Evolutionary conservation across 2,113 vertebrate genomes (phyloP), one percentile per base, ranked within the genome.

Genomic region (Lampris megalopsis): DNA sequence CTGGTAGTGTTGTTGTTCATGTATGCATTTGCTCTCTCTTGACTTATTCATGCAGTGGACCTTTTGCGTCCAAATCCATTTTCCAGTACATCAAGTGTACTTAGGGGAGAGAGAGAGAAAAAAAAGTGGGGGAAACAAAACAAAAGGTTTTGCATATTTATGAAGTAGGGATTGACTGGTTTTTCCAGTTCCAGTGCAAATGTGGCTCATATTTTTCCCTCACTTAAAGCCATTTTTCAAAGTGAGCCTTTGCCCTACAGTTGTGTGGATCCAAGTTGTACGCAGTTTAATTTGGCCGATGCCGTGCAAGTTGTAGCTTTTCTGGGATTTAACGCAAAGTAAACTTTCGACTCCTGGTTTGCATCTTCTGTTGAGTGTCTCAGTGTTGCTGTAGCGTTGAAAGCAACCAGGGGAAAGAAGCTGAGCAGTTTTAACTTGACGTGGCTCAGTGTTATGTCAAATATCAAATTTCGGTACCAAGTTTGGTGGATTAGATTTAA

Each of bases 121-220:
- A 24, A 72, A 52, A 79, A 68, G 72, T 63, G 47, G 62, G 68
- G 74, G 36, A 77, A 68, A 75, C 75, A 88, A 91, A 90, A 86
- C 83, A 87, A 89, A 86, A 80, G 76, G 45, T 84, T 85, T 91
- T 88, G 86, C 91, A 93, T 94, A 93, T 94, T 93, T 89, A 94
- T 92, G 89, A 93, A 80, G 10, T 1, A 73, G 40, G 63, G 54
- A 63, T 73, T 74, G 10, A 49, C 65, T 66, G 63, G 45, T 72
- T 68, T 75, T 75, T 76, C 60, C 62, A 73, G 59, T 36, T 81
- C 63, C 59, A 57, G 64, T 81, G 60, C 56, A 83, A 77, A 62
- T 62, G 66, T 6, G 0, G 24, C 43, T 77, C 69, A 56, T 64
- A 63, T 62, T 86, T 88, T 80, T 60, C 13, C 59, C 79, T 81